Conservation (phyloP, 2,888 invertebrate species). For the Thecophora atra region DNA sequence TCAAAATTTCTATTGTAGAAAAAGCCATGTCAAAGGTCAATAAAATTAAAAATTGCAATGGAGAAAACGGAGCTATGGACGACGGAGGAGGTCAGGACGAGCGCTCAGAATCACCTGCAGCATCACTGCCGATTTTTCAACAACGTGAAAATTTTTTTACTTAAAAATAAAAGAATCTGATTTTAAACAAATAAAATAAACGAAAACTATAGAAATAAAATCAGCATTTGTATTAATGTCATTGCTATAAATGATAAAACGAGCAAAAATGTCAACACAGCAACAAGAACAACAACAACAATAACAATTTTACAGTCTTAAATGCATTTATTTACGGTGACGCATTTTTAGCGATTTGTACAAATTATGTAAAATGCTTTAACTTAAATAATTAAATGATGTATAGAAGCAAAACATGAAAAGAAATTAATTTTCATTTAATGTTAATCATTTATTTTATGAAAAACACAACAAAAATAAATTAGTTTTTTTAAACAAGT, state of each 20-base stretch:
- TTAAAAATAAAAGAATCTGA: conserved; percentile 55
- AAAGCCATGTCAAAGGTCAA: conserved; percentile 75
- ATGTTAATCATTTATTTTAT: too few species aligned
- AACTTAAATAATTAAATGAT: background rate
- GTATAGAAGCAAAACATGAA: conserved; percentile 9
- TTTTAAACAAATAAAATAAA: background rate
- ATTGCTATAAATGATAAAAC: background rate
- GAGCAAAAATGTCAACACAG: background rate
- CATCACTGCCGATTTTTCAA: conserved; percentile 84
- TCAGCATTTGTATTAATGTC: background rate
- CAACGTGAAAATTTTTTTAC: conserved; percentile 86
- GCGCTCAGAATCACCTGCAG: conserved; percentile 72
- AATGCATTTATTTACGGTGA: conserved; percentile 32
- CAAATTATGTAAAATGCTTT: background rate
- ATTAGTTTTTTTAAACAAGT: too few species aligned
- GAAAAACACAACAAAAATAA: conserved; percentile 4
- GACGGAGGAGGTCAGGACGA: conserved; percentile 35
- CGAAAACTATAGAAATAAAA: background rate
- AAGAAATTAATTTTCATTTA: too few species aligned
- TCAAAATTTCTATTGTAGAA: conserved; percentile 66
- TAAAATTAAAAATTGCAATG: conserved; percentile 42
- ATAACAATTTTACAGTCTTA: conserved; percentile 13
- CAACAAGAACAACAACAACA: conserved; percentile 8
- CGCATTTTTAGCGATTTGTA: conserved; percentile 20
- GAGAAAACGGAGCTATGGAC: conserved; percentile 8